Evolutionary conservation across 2,113 vertebrate species (phyloP).

Genomic region (Gnathonemus echidnorhynchus): DNA sequence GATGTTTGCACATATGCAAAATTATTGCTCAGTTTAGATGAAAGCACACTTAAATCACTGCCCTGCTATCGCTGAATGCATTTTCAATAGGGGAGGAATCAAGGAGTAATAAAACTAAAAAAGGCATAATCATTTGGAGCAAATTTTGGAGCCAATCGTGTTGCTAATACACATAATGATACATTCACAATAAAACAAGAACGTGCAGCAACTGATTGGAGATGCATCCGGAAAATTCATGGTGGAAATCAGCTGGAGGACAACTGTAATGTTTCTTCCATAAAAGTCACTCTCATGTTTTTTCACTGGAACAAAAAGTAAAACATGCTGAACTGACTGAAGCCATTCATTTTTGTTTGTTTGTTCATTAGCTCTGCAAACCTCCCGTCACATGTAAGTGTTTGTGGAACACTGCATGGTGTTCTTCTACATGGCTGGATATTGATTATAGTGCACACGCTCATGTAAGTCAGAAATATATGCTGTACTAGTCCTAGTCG

Average conservation of each 20-base stretch:
- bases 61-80: background rate
- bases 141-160: background rate
- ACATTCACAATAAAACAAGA: background rate
- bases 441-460: background rate
- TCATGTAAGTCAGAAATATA: background rate
- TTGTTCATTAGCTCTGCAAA: background rate
- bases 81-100: background rate
- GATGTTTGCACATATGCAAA: background rate
- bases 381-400: background rate
- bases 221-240: background rate
- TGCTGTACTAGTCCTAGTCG: background rate
- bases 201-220: background rate
- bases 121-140: background rate
- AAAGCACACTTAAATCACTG: background rate
- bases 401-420: background rate
- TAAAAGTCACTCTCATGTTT: background rate
- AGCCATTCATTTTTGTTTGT: background rate
- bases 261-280: background rate
- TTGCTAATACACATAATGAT: background rate
- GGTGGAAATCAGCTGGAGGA: background rate
- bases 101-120: background rate
- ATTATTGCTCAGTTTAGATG: background rate
- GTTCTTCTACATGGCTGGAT: background rate
- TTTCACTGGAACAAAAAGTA: background rate
- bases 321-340: background rate